These are phyloP conservation scores for Watersipora subatra DNA, from an alignment of 1,140 invertebrate genomes.

Conservation along the genomic window DNA sequence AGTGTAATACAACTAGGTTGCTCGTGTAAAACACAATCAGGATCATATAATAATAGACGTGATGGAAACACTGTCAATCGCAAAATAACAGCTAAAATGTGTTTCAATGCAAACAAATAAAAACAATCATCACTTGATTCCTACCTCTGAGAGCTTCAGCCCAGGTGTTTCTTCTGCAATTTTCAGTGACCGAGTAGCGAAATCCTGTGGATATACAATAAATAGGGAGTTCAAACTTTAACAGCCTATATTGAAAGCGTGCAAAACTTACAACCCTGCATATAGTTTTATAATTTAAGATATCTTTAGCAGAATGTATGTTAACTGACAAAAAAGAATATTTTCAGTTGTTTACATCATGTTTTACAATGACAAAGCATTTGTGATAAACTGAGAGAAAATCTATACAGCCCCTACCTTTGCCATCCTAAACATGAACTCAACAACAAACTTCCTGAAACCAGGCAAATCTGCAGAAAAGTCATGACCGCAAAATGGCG, in stretches of 20 bases:
- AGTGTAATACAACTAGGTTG: background rate
- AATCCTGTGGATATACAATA: constrained; percentile 18
- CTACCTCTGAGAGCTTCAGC: constrained; percentile 7
- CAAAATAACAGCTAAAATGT: background rate
- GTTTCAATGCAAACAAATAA: background rate
- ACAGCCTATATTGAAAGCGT: too few species aligned
- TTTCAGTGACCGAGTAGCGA: constrained; percentile 29
- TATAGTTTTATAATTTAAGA: background rate
- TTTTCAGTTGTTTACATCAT: too few species aligned
- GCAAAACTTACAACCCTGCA: too few species aligned
- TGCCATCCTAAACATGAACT: constrained; percentile 32
- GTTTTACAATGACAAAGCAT: too few species aligned
- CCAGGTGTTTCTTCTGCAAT: constrained; percentile 27
- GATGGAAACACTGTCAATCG: background rate
- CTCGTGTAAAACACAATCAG: background rate
- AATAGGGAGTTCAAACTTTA: background rate
- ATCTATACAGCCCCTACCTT: constrained; percentile 17
- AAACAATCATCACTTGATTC: background rate
- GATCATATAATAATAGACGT: background rate
- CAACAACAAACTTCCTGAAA: constrained; percentile 27
- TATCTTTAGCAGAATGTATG: background rate
- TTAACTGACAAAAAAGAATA: too few species aligned
- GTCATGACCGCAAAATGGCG: constrained; percentile 19
- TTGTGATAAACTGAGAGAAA: too few species aligned
- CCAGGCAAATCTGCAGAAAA: constrained; percentile 25